These are phyloP conservation scores for Saccostrea cuccullata DNA, from an alignment of 1,140 invertebrate genomes.

Conservation along the genomic window DNA sequence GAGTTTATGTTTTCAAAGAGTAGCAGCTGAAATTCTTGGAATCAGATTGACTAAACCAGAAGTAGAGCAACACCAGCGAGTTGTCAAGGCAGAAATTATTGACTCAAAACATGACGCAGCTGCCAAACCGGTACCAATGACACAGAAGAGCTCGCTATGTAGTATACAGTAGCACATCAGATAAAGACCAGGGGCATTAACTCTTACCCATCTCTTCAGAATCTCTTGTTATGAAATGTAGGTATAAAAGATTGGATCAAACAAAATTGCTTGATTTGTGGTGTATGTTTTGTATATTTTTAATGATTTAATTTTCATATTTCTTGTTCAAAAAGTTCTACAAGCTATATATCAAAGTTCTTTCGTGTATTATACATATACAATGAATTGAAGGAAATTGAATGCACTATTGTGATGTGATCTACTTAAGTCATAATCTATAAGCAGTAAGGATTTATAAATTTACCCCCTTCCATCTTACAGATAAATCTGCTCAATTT, in stretches of 20 bases:
- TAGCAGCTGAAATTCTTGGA: slow-evolving; percentile 84
- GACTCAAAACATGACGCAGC: slow-evolving; percentile 65
- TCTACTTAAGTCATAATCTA: no score
- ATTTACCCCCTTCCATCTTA: no score
- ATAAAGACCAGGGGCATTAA: neutral
- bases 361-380: no score
- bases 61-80: slow-evolving; percentile 84
- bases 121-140: slow-evolving; percentile 56
- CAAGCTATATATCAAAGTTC: no score
- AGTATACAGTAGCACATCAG: slow-evolving; percentile 63
- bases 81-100: slow-evolving; percentile 84
- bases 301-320: no score
- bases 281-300: neutral
- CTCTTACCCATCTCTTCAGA: neutral
- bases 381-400: no score
- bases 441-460: no score
- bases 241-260: neutral
- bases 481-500: no score
- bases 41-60: slow-evolving; percentile 84
- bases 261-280: neutral
- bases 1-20: slow-evolving; percentile 82
- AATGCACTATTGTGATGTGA: no score
- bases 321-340: no score
- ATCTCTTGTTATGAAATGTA: neutral
- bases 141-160: slow-evolving; percentile 71